These are phyloP conservation scores for Heterohyrax brucei DNA, from an alignment of 2,797 vertebrate species.

Conservation along the genomic window DNA sequence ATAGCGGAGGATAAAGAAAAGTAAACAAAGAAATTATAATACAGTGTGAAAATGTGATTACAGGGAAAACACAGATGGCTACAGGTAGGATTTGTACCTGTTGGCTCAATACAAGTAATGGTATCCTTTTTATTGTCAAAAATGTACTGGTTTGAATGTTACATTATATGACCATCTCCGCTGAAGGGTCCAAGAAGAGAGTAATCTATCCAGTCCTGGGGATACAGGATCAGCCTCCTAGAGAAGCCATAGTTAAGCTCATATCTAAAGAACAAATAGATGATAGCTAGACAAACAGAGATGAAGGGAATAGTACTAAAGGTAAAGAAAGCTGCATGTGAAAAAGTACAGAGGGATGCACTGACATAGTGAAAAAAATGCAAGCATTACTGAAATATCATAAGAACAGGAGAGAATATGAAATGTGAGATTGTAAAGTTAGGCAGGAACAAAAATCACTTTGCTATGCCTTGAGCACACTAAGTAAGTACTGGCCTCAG, in stretches of 20 bases:
- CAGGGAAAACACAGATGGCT: background rate
- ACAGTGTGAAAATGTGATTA: background rate
- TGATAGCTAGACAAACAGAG: background rate
- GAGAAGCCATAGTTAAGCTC: background rate
- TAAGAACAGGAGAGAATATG: background rate
- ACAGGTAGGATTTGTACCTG: background rate
- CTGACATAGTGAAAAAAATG: background rate
- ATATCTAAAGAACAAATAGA: background rate
- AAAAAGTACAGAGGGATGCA: background rate
- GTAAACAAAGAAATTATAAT: conserved; percentile 12
- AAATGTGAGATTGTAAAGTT: background rate
- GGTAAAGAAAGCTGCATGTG: background rate
- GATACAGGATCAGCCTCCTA: background rate
- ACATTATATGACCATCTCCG: background rate
- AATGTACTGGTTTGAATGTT: background rate
- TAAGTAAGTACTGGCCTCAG: background rate
- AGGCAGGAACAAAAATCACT: background rate
- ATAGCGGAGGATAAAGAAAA: background rate
- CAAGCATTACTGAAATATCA: background rate
- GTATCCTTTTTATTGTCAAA: background rate
- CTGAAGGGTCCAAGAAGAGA: background rate
- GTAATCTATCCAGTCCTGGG: background rate
- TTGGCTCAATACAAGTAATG: background rate
- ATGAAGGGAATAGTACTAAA: background rate
- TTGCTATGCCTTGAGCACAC: background rate